These are phyloP conservation scores for Caenorhabditis sulstoni DNA, from an alignment of 2,888 invertebrate genomes.

Conservation along the genomic window DNA sequence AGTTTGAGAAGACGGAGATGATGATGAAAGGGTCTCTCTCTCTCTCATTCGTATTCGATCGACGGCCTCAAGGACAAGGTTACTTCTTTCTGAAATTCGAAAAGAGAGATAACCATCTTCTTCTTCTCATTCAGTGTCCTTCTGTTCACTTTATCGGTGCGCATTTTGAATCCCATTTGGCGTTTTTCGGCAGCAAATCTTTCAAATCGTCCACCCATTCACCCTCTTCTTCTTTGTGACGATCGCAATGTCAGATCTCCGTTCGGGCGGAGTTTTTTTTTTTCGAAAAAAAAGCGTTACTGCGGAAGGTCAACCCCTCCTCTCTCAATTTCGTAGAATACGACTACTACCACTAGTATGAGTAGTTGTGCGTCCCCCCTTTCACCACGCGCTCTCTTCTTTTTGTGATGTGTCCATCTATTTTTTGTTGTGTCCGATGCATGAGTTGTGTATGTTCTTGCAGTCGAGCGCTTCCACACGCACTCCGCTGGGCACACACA, in stretches of 20 bases:
- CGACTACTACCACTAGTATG: too few relatives aligned
- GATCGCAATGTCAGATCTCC: slow-evolving; percentile 18
- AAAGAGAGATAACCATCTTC: too few relatives aligned
- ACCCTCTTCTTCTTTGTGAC: background rate
- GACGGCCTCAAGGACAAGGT: too few relatives aligned
- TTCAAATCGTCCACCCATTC: too few relatives aligned
- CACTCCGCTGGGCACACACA: too few relatives aligned
- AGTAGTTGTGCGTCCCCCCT: background rate
- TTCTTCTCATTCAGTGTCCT: too few relatives aligned
- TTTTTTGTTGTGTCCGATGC: slow-evolving; percentile 11
- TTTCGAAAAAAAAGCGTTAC: slow-evolving; percentile 10
- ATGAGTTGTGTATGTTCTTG: background rate
- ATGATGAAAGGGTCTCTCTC: too few relatives aligned
- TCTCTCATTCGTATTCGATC: too few relatives aligned
- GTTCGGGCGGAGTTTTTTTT: background rate
- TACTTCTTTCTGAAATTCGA: too few relatives aligned
- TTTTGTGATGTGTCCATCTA: slow-evolving; percentile 21
- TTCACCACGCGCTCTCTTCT: background rate
- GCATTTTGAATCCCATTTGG: too few relatives aligned
- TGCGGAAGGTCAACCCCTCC: slow-evolving; percentile 16
- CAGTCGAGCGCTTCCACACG: slow-evolving; percentile 2
- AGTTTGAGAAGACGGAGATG: too few relatives aligned
- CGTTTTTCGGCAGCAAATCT: background rate
- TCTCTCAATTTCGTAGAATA: background rate
- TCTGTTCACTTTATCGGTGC: too few relatives aligned